Conservation (phyloP, 2,797 vertebrate species). For the Ptychadena robeensis region DNA sequence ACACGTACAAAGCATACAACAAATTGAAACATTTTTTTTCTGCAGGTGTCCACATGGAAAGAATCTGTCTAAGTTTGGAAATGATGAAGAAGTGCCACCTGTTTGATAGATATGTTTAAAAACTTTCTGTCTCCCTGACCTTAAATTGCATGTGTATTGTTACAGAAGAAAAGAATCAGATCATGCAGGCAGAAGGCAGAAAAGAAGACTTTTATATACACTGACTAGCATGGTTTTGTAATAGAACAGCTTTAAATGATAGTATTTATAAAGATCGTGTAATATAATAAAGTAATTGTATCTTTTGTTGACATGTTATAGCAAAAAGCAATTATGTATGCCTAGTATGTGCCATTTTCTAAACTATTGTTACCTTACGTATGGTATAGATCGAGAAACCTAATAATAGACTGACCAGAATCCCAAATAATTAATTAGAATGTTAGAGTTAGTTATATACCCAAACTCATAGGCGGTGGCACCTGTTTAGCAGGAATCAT, state of each 20-base stretch:
- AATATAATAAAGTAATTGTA: slow-evolving; percentile 9
- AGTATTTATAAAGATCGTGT: slow-evolving; percentile 46
- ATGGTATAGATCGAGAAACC: too few species aligned
- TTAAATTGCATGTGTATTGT: slow-evolving; percentile 51
- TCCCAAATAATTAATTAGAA: too few species aligned
- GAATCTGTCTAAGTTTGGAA: slow-evolving; percentile 47
- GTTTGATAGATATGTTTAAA: slow-evolving; percentile 55
- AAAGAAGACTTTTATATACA: slow-evolving; percentile 46
- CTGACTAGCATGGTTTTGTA: slow-evolving; percentile 35
- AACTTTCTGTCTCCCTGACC: slow-evolving; percentile 54
- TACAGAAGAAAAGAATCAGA: slow-evolving; percentile 50
- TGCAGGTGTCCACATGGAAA: slow-evolving; percentile 54
- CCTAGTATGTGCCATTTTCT: too few species aligned
- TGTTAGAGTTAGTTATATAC: too few species aligned
- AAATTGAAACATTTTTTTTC: slow-evolving; percentile 53
- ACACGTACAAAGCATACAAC: slow-evolving; percentile 38
- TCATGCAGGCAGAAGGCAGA: slow-evolving; percentile 47
- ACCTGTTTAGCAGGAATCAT: too few species aligned
- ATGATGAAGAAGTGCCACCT: slow-evolving; percentile 57
- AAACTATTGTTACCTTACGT: too few species aligned
- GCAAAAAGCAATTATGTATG: background rate
- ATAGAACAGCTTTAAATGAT: slow-evolving; percentile 37
- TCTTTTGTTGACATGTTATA: background rate
- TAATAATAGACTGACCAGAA: too few species aligned
- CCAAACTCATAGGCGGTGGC: too few species aligned